Percentiles rank a stretch among this genome's conserved stretches.
Evolutionary conservation across 2,797 vertebrate genomes (phyloP).

Genomic region (Hydrocynus forskahlii): DNA sequence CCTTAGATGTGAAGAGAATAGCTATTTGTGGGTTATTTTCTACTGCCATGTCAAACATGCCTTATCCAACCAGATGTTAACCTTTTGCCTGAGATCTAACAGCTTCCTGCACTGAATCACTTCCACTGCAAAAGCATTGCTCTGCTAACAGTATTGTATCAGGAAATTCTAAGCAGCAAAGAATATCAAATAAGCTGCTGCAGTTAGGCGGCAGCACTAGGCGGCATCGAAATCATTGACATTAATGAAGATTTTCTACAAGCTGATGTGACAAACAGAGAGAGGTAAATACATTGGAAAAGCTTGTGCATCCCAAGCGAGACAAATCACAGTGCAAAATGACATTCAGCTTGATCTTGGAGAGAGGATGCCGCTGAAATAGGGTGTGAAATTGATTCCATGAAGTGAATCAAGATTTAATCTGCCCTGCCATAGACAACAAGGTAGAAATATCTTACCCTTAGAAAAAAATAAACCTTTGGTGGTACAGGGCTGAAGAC

Average conservation of each 20-base stretch:
- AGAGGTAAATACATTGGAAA: constrained; percentile 67
- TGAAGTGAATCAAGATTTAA: constrained; percentile 79
- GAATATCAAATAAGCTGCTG: constrained; percentile 41
- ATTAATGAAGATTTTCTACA: constrained; percentile 64
- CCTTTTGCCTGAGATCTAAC: neutral
- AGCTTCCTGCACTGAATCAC: too few relatives aligned
- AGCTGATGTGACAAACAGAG: constrained; percentile 64
- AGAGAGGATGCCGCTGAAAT: constrained; percentile 73
- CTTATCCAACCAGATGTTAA: neutral
- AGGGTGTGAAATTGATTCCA: constrained; percentile 80
- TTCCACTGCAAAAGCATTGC: neutral
- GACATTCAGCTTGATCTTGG: constrained; percentile 70
- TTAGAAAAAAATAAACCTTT: constrained; percentile 52
- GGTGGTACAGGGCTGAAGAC: constrained; percentile 1
- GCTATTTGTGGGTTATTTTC: neutral
- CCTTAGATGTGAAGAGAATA: too few relatives aligned
- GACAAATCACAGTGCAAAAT: constrained; percentile 73
- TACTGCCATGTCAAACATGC: neutral
- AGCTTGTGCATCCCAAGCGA: constrained; percentile 60
- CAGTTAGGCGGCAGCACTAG: constrained; percentile 38
- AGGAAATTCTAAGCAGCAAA: constrained; percentile 9
- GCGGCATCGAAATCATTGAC: constrained; percentile 61
- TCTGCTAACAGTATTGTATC: neutral
- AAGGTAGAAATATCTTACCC: constrained; percentile 60
- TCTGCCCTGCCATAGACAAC: constrained; percentile 66